Base-by-base conservation (phyloP, 2,797 vertebrate genomes). In the Paramormyrops hopkinsi region DNA sequence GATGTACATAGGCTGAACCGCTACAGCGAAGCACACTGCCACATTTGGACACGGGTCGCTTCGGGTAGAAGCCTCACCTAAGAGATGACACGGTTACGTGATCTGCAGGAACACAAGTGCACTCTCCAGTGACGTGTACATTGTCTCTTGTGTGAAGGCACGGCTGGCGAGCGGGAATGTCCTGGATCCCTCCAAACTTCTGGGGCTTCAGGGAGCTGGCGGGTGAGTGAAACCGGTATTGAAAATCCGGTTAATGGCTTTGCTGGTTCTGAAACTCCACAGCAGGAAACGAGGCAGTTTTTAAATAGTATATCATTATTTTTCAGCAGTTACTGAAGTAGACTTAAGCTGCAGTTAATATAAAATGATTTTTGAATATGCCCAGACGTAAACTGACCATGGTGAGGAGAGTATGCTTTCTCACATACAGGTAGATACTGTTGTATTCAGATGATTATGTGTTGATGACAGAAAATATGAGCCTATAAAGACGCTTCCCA, bases 151-250 rank as follows among this genome's bases (percentile, higher is more conserved):
- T 94, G 92, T 85, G 91, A 96, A 99, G 98, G 97, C 96, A 94
- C 95, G 94, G 7, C 91, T 96, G 90, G 92, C 92, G 90, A 93
- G 94, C 86, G 95, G 94, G 90, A 95, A 93, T 93, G 92, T 96
- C 92, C 95, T 98, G 95, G 97, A 98, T 94, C 95, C 97, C 88
- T 95, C 95, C 90, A 98, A 96, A 95, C 88, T 98, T 89, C 96
- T 97, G 54, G 97, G 97, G 88, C 94, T 99, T 91, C 97, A 98
- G 92, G 94, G 93, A 0, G 95, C 97, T 91, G 96, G 95, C 92
- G 97, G 97, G 98, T 99, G 95, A 98, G 98, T 97, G 89, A 82
- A 88, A 88, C 73, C 44, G 22, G 19, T 69, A 46, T n/a, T 53
- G 53, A 88, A 65, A 5, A 83, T 65, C 76, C 17, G 1, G 44